A percentile compares a stretch with the other conserved stretches of the same genome.
Evolutionary conservation across 2,113 vertebrate genomes (phyloP).

Genomic region (Psettodes erumei): DNA sequence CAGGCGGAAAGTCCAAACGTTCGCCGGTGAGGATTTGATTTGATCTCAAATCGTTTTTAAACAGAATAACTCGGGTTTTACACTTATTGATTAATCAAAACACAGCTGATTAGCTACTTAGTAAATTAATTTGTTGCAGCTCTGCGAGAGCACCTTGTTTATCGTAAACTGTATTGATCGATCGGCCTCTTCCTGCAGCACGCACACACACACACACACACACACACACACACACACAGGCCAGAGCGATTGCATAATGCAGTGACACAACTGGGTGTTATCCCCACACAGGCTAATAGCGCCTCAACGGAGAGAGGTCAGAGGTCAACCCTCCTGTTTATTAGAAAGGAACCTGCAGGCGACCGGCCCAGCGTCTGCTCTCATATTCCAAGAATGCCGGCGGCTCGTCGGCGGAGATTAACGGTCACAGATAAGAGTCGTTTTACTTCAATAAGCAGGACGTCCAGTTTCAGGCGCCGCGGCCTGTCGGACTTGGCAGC

Average conservation of each 20-base stretch:
- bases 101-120: too few species aligned
- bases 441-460: background rate
- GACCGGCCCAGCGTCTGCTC: background rate
- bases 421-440: background rate
- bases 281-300: conserved; percentile 36
- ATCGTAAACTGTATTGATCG: too few species aligned
- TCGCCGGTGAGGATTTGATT: too few species aligned
- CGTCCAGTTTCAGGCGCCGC: background rate
- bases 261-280: conserved; percentile 49
- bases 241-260: conserved; percentile 40
- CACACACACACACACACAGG: conserved; percentile 8
- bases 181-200: too few species aligned
- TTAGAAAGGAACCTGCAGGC: conserved; percentile 21
- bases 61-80: background rate
- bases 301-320: background rate
- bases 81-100: background rate
- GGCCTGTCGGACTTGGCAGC: conserved; percentile 16
- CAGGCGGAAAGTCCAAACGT: background rate
- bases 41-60: background rate
- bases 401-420: background rate
- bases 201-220: background rate
- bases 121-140: background rate
- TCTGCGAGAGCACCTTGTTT: too few species aligned
- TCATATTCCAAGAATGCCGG: conserved; percentile 9
- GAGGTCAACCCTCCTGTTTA: conserved; percentile 21